Base-by-base conservation (phyloP, 2,797 vertebrate species). In the Lutjanus campechanus region DNA sequence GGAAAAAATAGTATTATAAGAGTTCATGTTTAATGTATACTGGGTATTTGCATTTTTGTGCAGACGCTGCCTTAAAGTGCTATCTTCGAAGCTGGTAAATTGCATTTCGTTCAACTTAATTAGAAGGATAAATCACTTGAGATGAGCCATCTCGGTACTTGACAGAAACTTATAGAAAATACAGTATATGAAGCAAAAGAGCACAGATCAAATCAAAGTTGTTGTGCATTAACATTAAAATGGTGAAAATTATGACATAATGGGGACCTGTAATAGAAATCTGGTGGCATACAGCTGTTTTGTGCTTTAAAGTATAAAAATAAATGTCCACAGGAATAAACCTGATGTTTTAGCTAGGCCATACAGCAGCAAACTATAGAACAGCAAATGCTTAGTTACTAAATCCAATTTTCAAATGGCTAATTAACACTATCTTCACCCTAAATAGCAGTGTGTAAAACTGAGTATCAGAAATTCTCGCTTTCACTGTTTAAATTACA, bases 401-500 rank as follows among this genome's bases (percentile, higher is more conserved):
- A 51, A 80, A 67, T 66, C 50, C 40, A 59, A 46, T 55, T 77
- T 66, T 55, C 5, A 69, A 50, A 62, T 25, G 7, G 20, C 58
- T 60, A 19, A 71, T 62, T 58, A 49, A 60, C 50, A 64, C 68
- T 0, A 65, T 70, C 70, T 53, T 76, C 10, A 40, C 22, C 8
- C 20, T 51, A 13, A 82, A 66, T 67, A 53, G 19, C 64, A 61
- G 49, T 4, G 12, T 71, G 50, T 73, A 17, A 69, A 63, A 73
- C 4, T n/a, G 8, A 11, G 16, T 55, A 49, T 84, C 61, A 61
- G 15, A 81, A 69, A 75, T 75, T 47, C 51, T 76, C 22, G n/a
- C 41, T 69, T 70, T 54, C 16, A 43, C 44, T 55, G 8, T 67
- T 83, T 73, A 65, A 81, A 85, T 75, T 43, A 40, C 8, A 60